These are phyloP conservation scores for Drosophila nigromelanica DNA, from an alignment of 1,140 invertebrate genomes.

Conservation along the genomic window DNA sequence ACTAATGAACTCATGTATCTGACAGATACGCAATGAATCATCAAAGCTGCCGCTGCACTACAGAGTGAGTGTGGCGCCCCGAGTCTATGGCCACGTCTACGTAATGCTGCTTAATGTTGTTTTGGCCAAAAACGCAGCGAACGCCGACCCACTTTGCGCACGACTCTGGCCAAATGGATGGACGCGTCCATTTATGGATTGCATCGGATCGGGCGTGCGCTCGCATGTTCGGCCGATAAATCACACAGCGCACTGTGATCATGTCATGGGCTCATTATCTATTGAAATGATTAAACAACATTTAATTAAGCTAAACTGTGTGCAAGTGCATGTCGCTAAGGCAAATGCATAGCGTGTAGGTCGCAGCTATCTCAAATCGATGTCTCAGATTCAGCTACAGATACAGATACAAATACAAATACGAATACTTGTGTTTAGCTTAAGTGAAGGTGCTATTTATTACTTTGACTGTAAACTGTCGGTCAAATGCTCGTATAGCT, in stretches of 20 bases:
- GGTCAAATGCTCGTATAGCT: not conserved
- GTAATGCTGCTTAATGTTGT: conserved; percentile 37
- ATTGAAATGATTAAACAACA: conserved; percentile 76
- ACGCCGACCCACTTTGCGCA: conserved; percentile 73
- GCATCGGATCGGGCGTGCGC: conserved; percentile 40
- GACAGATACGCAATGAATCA: conserved; percentile 75
- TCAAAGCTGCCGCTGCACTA: conserved; percentile 58
- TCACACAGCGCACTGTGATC: conserved; percentile 51
- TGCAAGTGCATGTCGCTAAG: conserved; percentile 22
- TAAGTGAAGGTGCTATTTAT: conserved; percentile 9
- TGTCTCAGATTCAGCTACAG: conserved; percentile 20
- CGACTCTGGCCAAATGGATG: conserved; percentile 68
- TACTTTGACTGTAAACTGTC: not conserved
- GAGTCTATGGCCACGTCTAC: conserved; percentile 30
- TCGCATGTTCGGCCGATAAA: conserved; percentile 53
- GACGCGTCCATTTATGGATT: conserved; percentile 40
- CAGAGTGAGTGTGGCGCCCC: conserved; percentile 65
- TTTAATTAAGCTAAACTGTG: conserved; percentile 78
- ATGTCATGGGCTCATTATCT: conserved; percentile 73
- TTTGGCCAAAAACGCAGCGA: conserved; percentile 39
- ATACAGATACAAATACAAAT: conserved; percentile 5
- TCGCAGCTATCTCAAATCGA: conserved; percentile 14
- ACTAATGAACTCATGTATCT: conserved; percentile 81
- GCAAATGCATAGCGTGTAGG: conserved; percentile 32
- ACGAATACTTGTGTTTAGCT: conserved; percentile 7